Conservation (phyloP, 2,113 vertebrate species). For the Ceratotherium simum region DNA sequence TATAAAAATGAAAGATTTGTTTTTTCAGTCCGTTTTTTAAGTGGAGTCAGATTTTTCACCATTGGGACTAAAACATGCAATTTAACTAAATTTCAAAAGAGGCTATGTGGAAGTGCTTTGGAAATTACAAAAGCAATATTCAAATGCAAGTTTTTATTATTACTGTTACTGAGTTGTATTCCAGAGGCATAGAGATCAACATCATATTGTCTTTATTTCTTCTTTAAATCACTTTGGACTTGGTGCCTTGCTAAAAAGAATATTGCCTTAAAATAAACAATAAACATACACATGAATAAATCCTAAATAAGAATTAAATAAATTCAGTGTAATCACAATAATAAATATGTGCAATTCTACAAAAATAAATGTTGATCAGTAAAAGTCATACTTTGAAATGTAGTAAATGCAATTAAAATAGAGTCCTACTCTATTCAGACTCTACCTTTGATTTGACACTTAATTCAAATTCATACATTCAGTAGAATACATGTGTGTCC, state of each 20-base stretch:
- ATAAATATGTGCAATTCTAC: not conserved
- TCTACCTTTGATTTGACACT: conserved; percentile 7
- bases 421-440: not conserved
- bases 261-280: conserved; percentile 24
- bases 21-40: not conserved
- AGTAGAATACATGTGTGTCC: not conserved
- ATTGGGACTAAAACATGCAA: not conserved
- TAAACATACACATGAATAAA: not conserved
- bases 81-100: conserved; percentile 22
- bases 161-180: not conserved
- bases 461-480: not conserved
- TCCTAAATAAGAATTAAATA: conserved; percentile 31
- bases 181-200: not conserved
- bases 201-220: not conserved
- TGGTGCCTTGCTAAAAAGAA: conserved; percentile 15
- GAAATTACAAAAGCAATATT: conserved; percentile 30
- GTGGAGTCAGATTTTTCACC: not conserved
- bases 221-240: conserved; percentile 3
- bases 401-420: not conserved
- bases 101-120: conserved; percentile 12
- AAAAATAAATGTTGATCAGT: not conserved
- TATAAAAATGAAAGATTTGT: not conserved
- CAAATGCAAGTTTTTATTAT: conserved; percentile 25
- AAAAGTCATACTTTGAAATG: conserved; percentile 16
- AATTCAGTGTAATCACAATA: not conserved